Evolutionary conservation across 2,888 invertebrate species (phyloP).

Genomic region (Harpalus rubripes): DNA sequence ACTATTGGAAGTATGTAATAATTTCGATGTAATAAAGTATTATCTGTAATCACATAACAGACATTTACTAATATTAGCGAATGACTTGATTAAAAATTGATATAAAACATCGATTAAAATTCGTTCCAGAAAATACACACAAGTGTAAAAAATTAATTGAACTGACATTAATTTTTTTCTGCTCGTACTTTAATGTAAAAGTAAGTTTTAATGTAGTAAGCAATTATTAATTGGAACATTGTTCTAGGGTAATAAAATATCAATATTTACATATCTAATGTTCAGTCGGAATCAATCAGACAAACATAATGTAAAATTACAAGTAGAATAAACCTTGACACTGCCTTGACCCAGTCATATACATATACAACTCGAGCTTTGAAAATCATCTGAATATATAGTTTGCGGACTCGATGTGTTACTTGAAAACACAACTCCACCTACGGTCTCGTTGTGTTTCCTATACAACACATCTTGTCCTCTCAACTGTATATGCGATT

Average conservation of each 20-base stretch:
- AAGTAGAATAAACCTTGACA: conserved; percentile 29
- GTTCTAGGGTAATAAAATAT: not conserved
- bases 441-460: too few species aligned
- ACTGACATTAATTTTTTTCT: not conserved
- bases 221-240: not conserved
- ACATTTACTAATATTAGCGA: not conserved
- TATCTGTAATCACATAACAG: too few species aligned
- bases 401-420: too few species aligned
- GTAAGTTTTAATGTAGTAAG: not conserved
- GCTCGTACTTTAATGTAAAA: not conserved
- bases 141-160: not conserved
- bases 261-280: conserved; percentile 1
- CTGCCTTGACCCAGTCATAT: conserved; percentile 23
- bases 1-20: too few species aligned
- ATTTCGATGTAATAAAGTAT: too few species aligned
- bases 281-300: not conserved
- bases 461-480: too few species aligned
- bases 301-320: not conserved
- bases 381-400: too few species aligned
- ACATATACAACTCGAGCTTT: too few species aligned
- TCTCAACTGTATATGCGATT: too few species aligned
- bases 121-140: not conserved
- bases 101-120: not conserved
- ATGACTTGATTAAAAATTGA: not conserved
- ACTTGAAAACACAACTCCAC: too few species aligned